phyloP scores from a whole-genome alignment of 2,797 vertebrate genomes.

The Nyctalus aviator region DNA sequence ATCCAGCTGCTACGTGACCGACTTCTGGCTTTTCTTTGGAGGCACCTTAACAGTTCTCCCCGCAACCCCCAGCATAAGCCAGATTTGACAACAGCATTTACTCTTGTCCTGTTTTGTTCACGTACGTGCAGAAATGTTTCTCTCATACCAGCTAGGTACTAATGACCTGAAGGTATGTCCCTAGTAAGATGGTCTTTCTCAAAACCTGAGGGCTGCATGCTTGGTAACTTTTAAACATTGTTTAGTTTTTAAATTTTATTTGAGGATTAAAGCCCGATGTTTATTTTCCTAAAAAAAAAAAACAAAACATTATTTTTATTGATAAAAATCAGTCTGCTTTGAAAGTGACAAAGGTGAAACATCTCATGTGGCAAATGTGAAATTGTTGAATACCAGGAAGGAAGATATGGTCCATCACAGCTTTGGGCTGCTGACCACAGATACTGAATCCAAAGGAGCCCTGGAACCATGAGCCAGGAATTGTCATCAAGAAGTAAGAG shows the following conservation, averaged over 20 bases:
- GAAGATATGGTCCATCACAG: neutral
- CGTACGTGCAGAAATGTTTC: neutral
- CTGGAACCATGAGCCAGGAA: neutral
- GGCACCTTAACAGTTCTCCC: neutral
- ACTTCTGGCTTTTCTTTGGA: neutral
- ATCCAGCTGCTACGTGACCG: accelerated
- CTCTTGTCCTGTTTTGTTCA: neutral
- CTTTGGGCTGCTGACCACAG: neutral
- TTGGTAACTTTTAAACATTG: neutral
- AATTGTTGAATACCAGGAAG: neutral
- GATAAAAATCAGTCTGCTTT: neutral
- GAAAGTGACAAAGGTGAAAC: neutral
- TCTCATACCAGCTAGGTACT: neutral
- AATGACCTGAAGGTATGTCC: neutral
- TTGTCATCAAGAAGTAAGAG: neutral
- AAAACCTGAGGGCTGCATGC: neutral
- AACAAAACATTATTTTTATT: neutral
- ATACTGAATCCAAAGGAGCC: conserved; percentile 14
- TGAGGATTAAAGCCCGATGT: conserved; percentile 65
- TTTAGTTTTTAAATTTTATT: neutral
- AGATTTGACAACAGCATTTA: neutral
- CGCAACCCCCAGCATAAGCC: neutral
- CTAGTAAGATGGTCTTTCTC: neutral
- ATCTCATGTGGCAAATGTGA: neutral
- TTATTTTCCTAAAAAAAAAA: conserved; percentile 59